A percentile compares a stretch with the other conserved stretches of the same genome.
Evolutionary conservation across 2,888 invertebrate species (phyloP).

Genomic region (Xestia c-nigrum): DNA sequence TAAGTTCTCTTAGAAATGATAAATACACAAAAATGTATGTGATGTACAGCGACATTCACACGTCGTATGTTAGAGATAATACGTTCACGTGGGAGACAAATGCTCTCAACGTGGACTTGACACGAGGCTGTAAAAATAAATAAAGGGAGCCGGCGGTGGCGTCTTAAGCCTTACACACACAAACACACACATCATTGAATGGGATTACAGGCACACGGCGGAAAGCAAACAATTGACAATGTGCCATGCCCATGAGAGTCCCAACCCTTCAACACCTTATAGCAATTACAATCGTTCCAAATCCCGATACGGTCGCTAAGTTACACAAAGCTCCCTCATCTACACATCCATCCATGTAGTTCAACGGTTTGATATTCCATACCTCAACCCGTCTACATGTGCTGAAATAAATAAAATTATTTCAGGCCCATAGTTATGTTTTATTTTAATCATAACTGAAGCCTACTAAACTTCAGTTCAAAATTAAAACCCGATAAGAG

Average conservation of each 20-base stretch:
- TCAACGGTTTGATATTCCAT: slow-evolving; percentile 1
- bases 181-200: slow-evolving; percentile 65
- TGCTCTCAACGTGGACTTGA: slow-evolving; percentile 82
- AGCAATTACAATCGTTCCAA: slow-evolving; percentile 46
- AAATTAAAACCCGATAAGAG: slow-evolving; percentile 10
- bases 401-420: neutral
- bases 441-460: neutral
- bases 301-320: slow-evolving; percentile 24
- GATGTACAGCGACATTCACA: slow-evolving; percentile 76
- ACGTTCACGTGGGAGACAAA: slow-evolving; percentile 80
- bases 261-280: slow-evolving; percentile 36
- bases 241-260: slow-evolving; percentile 27
- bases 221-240: slow-evolving; percentile 54
- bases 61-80: slow-evolving; percentile 79
- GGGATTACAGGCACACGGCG: slow-evolving; percentile 58
- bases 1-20: slow-evolving; percentile 59
- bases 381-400: neutral
- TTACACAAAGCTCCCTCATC: slow-evolving; percentile 30
- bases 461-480: neutral
- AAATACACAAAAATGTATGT: slow-evolving; percentile 71
- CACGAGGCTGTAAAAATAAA: slow-evolving; percentile 83
- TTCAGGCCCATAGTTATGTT: too few species aligned
- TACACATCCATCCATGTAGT: neutral
- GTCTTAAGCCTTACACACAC: slow-evolving; percentile 70
- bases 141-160: slow-evolving; percentile 74